These are phyloP conservation scores for Trichomycterus rosablanca DNA, from an alignment of 2,113 vertebrate species.

Conservation along the genomic window DNA sequence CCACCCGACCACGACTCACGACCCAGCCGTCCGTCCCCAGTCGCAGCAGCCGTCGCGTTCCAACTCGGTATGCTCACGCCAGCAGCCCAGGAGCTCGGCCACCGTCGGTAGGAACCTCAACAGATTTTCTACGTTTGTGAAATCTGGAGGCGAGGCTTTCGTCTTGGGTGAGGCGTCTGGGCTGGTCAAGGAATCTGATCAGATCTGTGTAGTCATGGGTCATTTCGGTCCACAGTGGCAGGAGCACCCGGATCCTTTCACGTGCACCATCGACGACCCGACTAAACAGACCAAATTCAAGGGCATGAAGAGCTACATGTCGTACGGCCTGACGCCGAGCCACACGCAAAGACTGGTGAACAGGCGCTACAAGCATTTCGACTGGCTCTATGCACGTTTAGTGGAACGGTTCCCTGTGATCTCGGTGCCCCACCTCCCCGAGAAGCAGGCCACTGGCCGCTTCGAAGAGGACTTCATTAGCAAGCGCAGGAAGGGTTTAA, in stretches of 20 bases:
- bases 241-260: constrained; percentile 86
- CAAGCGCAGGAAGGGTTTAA: constrained; percentile 88
- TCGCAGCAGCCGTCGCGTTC: constrained; percentile 8
- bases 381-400: constrained; percentile 90
- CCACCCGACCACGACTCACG: constrained; percentile 69
- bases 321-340: constrained; percentile 88
- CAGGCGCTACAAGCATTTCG: constrained; percentile 96
- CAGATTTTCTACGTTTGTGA: constrained; percentile 95
- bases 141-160: constrained; percentile 92
- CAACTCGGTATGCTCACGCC: constrained; percentile 47
- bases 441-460: constrained; percentile 94
- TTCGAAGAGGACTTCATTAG: constrained; percentile 98
- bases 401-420: constrained; percentile 94
- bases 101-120: constrained; percentile 92
- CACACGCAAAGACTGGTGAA: constrained; percentile 86
- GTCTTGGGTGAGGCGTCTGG: constrained; percentile 85
- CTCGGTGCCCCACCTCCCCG: constrained; percentile 90
- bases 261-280: constrained; percentile 91
- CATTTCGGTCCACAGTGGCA: constrained; percentile 88
- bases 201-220: constrained; percentile 84
- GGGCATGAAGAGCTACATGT: constrained; percentile 98
- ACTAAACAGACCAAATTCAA: constrained; percentile 99
- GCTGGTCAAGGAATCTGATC: constrained; percentile 86
- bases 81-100: constrained; percentile 80
- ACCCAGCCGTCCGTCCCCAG: constrained; percentile 45